phyloP scores from a whole-genome alignment of 2,888 invertebrate species.

The Andrena chrysosceles region DNA sequence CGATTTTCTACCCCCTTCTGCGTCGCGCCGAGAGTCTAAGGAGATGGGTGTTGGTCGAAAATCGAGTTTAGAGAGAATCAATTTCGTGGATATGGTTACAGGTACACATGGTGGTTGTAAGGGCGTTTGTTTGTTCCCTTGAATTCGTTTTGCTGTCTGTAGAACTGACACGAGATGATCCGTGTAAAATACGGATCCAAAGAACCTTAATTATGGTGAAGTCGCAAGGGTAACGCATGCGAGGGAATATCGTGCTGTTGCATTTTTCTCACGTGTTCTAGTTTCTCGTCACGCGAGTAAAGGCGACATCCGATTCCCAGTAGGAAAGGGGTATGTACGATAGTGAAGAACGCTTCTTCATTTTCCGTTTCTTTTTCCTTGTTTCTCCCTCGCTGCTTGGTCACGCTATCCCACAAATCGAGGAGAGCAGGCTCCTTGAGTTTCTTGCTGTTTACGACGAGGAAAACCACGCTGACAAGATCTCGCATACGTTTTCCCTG shows the following conservation, averaged over 20 bases:
- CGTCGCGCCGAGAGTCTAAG: neutral
- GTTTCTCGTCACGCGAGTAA: slow-evolving; percentile 70
- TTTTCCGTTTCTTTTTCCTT: slow-evolving; percentile 48
- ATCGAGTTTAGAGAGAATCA: neutral
- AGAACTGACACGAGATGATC: neutral
- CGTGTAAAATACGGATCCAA: slow-evolving; percentile 18
- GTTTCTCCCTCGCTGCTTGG: neutral
- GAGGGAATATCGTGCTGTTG: slow-evolving; percentile 55
- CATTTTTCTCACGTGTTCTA: slow-evolving; percentile 68
- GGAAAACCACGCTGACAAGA: slow-evolving; percentile 23
- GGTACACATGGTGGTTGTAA: neutral
- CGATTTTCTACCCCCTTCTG: neutral
- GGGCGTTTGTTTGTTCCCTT: neutral
- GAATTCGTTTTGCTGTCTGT: neutral
- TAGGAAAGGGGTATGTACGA: slow-evolving; percentile 39
- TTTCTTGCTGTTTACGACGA: slow-evolving; percentile 41
- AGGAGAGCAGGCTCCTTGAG: slow-evolving; percentile 30
- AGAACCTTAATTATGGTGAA: slow-evolving; percentile 35
- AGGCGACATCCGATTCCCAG: slow-evolving; percentile 69
- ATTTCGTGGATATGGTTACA: too few species aligned
- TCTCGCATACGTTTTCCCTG: slow-evolving; percentile 39
- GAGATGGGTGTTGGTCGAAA: neutral
- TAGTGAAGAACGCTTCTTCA: slow-evolving; percentile 44
- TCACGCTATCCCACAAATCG: slow-evolving; percentile 41
- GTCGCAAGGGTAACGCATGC: slow-evolving; percentile 36